Evolutionary conservation across 1,140 invertebrate species (phyloP), one percentile per base, ranked within the genome.

Genomic region (Leptinotarsa defecta): DNA sequence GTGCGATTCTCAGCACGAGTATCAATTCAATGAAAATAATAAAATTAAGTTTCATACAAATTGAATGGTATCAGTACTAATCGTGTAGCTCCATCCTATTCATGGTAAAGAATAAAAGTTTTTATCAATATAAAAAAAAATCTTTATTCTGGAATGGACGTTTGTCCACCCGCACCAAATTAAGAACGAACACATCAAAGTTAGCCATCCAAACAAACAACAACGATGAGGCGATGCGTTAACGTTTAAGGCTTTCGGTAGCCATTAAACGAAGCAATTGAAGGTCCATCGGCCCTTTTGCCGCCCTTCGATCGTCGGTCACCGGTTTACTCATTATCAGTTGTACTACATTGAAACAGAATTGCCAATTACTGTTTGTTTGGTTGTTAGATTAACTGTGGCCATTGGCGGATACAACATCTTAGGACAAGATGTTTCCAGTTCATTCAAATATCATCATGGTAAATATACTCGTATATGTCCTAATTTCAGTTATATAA

Each of bases 271-370:
- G 43, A 15, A 68, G 67, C 67, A 68, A 68, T 68, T 68, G 67
- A 68, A 68, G 67, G 67, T 43, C 67, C 67, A 68, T 68, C 67
- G 67, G 20, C 24, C 64, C 64, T 65, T 65, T 65, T 65, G 63
- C 17, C 20, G 2, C 24, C 4, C 24, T 27, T 19, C 24, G 27
- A 27, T 48, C 67, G 43, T 43, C 19, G 71, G 65, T 48, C 71
- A 43, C 73, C 76, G 73, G 68, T 74, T 70, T 67, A 48, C 76
- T 77, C 76, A 77, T 77, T 77, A 77, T 77, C 76, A 77, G 76
- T 77, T 74, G 76, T 77, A 74, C 76, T 68, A 74, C 57, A 73
- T 68, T 77, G 74, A 75, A 75, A 77, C 65, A 68, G 76, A 71
- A 77, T 77, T 72, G 76, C 73, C 68, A 68, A 68, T 68, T 68